Evolutionary conservation across 2,113 vertebrate genomes (phyloP), one percentile per base, ranked within the genome.

Genomic region (Mobula birostris): DNA sequence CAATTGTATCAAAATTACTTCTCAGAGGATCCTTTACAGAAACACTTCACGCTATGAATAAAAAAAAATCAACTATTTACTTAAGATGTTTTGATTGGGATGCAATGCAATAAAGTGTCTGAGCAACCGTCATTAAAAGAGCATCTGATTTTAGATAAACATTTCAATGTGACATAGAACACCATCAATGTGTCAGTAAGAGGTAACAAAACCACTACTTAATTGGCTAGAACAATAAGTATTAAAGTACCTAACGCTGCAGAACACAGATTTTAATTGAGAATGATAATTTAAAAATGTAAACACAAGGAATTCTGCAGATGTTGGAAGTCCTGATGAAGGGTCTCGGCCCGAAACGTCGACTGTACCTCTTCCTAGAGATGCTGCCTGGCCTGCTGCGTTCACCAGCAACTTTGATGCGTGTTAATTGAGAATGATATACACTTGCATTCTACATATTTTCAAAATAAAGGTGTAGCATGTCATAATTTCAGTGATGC

Each of bases 171-270:
- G 91, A 21, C 74, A 74, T 93, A 56, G 91, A 93, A 40, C 27
- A 93, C 36, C 70, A 93, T 74, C 91, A 93, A 36, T 32, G 15
- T 74, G 68, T 72, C 68, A 93, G 70, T 93, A 32, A 94, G 58
- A 94, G 78, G 56, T 80, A 68, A 82, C 76, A 94, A 94, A 96
- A 95, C 96, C 96, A 95, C 95, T 94, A 77, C 48, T 96, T 97
- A 97, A 97, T 97, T 97, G 97, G 96, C 96, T 96, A 96, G 96
- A 97, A 97, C 96, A 96, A 96, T 95, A 95, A 96, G 95, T 94
- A 95, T 95, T 96, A 96, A 96, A 96, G 97, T 97, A 96, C 97
- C 96, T 97, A 97, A 97, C 96, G 96, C 96, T 95, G 95, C 96
- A 94, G 96, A 97, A 95, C 96, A 97, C 96, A 95, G 96, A 94